Evolutionary conservation across 2,888 invertebrate species (phyloP).

Genomic region (Uloborus plumipes): DNA sequence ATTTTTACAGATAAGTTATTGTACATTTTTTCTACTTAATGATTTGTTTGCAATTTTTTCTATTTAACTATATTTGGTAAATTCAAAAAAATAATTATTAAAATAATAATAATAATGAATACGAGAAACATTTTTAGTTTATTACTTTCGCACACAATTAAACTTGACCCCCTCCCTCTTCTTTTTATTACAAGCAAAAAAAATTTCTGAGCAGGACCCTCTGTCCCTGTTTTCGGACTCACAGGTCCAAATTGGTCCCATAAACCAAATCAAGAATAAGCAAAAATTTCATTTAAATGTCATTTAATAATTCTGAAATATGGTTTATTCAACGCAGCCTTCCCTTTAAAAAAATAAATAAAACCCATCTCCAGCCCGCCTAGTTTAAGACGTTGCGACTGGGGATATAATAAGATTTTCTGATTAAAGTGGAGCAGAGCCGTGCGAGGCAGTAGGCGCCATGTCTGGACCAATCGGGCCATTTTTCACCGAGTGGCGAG

Average conservation of each 20-base stretch:
- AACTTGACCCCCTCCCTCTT: too few species aligned
- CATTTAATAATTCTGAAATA: constrained; percentile 49
- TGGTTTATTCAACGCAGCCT: neutral
- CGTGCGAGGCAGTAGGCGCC: constrained; percentile 53
- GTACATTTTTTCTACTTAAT: neutral
- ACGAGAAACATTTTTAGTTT: too few species aligned
- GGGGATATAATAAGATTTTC: constrained; percentile 61
- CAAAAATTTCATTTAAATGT: neutral
- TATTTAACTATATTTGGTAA: neutral
- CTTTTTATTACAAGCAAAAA: too few species aligned
- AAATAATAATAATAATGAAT: too few species aligned
- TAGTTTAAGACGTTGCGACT: constrained; percentile 13
- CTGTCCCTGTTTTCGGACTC: too few species aligned
- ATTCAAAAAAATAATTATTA: neutral
- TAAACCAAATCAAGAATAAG: too few species aligned
- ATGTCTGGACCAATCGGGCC: constrained; percentile 53
- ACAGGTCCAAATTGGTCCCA: constrained; percentile 6
- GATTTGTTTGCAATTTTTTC: neutral
- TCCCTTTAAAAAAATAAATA: neutral
- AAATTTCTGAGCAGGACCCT: too few species aligned
- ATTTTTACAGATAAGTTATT: too few species aligned
- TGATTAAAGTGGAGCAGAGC: constrained; percentile 57
- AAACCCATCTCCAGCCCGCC: neutral
- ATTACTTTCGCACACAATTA: too few species aligned
- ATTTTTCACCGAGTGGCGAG: constrained; percentile 60